Percentiles rank a stretch among this genome's conserved stretches.
phyloP scores from a whole-genome alignment of 2,888 invertebrate genomes.

The Esperia sulphurella region DNA sequence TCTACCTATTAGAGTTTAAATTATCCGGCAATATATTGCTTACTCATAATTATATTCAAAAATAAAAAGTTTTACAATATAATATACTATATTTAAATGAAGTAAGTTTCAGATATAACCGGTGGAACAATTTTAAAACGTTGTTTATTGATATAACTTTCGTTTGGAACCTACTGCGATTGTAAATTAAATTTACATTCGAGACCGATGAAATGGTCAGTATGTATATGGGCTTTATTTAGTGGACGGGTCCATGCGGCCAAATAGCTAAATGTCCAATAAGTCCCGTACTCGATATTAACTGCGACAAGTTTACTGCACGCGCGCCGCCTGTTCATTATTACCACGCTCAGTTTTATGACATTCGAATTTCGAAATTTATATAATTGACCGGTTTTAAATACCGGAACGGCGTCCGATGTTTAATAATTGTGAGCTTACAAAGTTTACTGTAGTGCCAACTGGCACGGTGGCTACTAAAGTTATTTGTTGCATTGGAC shows the following conservation, averaged over 20 bases:
- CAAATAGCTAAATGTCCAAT: constrained; percentile 63
- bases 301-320: constrained; percentile 63
- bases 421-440: constrained; percentile 42
- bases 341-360: constrained; percentile 65
- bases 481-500: constrained; percentile 8
- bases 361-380: constrained; percentile 59
- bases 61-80: background rate
- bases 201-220: constrained; percentile 21
- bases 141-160: constrained; percentile 11
- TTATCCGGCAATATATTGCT: background rate
- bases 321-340: constrained; percentile 69
- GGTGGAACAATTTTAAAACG: constrained; percentile 2
- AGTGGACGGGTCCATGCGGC: constrained; percentile 28
- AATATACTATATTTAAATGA: background rate
- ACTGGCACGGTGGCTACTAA: constrained; percentile 6
- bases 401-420: constrained; percentile 39
- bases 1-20: too few species aligned
- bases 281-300: constrained; percentile 64
- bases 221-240: constrained; percentile 28
- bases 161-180: constrained; percentile 8
- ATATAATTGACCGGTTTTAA: constrained; percentile 65
- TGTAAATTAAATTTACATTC: constrained; percentile 29
- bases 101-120: background rate
- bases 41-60: background rate
- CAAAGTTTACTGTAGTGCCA: constrained; percentile 25